Evolutionary conservation across 2,113 vertebrate species (phyloP), one percentile per base, ranked within the genome.

Genomic region (Rhea pennata): DNA sequence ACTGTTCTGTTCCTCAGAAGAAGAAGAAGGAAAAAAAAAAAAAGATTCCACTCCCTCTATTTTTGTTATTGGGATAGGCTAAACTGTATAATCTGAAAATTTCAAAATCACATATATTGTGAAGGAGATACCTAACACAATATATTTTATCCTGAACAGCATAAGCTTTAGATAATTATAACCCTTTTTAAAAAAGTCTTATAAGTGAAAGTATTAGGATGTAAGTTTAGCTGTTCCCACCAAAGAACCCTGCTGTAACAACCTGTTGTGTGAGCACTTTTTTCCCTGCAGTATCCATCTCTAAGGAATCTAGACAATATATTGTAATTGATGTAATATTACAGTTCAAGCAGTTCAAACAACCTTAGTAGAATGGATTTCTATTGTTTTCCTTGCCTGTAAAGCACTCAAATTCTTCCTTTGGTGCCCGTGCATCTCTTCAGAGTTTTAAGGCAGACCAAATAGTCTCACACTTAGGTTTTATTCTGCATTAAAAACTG

Each of bases 181-280:
- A 88, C 1, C 9, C 16, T 76, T 14, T 44, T 89, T 81, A 44
- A 29, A 66, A 26, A 66, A 77, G 56, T 40, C 56, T 75, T 81
- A 54, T 16, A 58, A 33, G 50, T 56, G 4, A 9, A 92, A 59
- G 8, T 50, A 74, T 44, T 70, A 70, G 65, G 54, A 21, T 77
- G 40, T 66, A 46, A 69, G 9, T 61, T 64, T 31, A 65, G 40
- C 10, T 69, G 6, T n/a, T 81, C 29, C 83, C 33, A 77, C 13
- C 24, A 36, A 61, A 19, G 13, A 93, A 61, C 2, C 12, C 8
- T 8, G 4, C 8, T 7, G 4, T 39, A 80, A 53, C 15, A 76
- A 58, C 6, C 8, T 33, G 6, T 7, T 83, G 3, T 22, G 4
- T 40, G 20, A 8, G 3, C 17, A 0, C 5, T 51, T 51, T 50